Conservation (phyloP, 2,888 invertebrate genomes). For the Bombylius major region DNA sequence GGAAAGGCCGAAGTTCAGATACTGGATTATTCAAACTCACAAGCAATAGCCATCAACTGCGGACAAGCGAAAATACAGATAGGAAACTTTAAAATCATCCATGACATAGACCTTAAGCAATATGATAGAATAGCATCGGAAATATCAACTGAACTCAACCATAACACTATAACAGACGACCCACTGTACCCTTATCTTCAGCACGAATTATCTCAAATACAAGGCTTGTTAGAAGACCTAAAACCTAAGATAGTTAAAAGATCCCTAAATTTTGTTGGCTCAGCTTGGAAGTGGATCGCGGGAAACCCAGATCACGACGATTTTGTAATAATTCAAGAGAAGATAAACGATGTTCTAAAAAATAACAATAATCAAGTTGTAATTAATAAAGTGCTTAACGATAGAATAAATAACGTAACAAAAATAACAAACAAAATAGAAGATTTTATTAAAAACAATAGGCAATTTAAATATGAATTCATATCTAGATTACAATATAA, state of each 20-base stretch:
- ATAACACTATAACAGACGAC: slow-evolving; percentile 2
- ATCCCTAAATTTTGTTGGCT: too few relatives aligned
- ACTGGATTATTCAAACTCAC: slow-evolving; percentile 10
- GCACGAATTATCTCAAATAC: slow-evolving; percentile 1
- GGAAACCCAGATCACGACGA: too few relatives aligned
- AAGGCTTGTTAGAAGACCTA: background rate
- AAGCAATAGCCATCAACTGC: slow-evolving; percentile 4
- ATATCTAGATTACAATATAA: too few relatives aligned
- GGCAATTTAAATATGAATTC: too few relatives aligned
- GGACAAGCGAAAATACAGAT: slow-evolving; percentile 6
- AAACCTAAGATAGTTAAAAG: background rate
- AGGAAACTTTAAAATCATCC: slow-evolving; percentile 9
- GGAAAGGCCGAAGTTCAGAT: slow-evolving; percentile 2
- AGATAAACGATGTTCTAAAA: too few relatives aligned
- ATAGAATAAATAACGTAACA: too few relatives aligned
- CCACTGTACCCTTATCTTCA: slow-evolving; percentile 5
- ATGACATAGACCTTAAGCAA: slow-evolving; percentile 7
- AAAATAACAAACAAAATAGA: too few relatives aligned
- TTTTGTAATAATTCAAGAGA: too few relatives aligned
- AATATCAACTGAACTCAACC: slow-evolving; percentile 1
- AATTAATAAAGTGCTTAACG: too few relatives aligned
- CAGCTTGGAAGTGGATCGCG: too few relatives aligned
- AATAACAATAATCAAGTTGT: too few relatives aligned
- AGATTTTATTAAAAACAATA: too few relatives aligned
- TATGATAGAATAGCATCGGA: slow-evolving; percentile 2